Base-by-base conservation (phyloP, 2,113 vertebrate genomes). In the Oncorhynchus keta region DNA sequence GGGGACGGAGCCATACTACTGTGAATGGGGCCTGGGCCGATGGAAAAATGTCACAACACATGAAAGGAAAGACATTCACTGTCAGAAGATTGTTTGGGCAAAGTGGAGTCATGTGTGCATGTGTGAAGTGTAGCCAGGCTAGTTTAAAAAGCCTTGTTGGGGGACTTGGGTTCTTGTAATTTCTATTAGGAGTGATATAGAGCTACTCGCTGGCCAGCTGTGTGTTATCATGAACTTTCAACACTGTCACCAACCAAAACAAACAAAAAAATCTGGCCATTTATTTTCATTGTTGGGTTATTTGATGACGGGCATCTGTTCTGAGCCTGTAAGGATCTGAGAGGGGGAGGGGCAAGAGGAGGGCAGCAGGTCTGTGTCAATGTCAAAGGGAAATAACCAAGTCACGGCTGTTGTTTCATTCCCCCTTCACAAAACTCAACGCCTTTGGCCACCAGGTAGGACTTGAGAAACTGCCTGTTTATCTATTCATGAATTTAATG, bases 321-420 rank as follows among this genome's bases (percentile, higher is more conserved):
- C 3, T 14, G 32, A 14, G 35, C 1, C 49, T 72, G 73, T 69
- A 28, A 35, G 3, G 55, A 57, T 57, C 55, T 57, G 39, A 22
- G 55, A 28, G 69, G 74, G 74, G 70, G 74, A 45, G 61, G 51
- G 73, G 22, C 11, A 66, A 24, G 70, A 4, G 24, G 32, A 76
- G 39, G 65, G 51, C 13, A 61, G 67, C 51, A 20, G 62, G 75
- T 78, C 83, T 81, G 75, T 78, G 77, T 82, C 82, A 84, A 78
- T 76, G 82, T 82, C 80, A 79, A 81, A 75, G 28, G 66, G 75
- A 72, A 79, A 78, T 72, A 22, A 75, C 59, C 24, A 24, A 76
- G 55, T 45, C 75, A 70, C 69, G 80, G 76, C 80, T 79, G 78
- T 65, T 75, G 68, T 74, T 79, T 76, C 49, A 35, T 28, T 45